A percentile compares a stretch with the other conserved stretches of the same genome.
phyloP scores from a whole-genome alignment of 2,113 vertebrate genomes.

The Vulpes ferrilata region DNA sequence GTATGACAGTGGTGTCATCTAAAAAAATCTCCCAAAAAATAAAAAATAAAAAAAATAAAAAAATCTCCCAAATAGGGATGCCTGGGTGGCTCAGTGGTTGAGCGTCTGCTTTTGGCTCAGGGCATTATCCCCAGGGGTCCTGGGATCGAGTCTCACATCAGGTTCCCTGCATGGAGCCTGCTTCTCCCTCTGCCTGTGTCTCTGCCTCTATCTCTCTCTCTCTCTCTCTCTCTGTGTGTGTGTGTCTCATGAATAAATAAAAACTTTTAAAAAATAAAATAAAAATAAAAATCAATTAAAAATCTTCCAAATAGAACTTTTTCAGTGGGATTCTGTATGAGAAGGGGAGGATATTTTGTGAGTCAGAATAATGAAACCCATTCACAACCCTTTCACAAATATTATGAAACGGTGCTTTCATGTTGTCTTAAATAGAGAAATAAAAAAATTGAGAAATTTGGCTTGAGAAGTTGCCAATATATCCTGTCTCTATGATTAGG shows the following conservation, averaged over 20 bases:
- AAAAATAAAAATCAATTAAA: background rate
- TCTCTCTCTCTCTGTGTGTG: no score
- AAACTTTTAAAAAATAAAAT: no score
- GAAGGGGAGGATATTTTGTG: background rate
- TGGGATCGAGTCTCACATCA: no score
- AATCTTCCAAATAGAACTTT: background rate
- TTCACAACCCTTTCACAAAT: conserved; percentile 5
- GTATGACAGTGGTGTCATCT: background rate
- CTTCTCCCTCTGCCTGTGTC: no score
- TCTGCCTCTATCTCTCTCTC: no score
- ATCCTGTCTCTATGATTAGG: background rate
- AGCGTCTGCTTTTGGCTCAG: no score
- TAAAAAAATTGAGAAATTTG: conserved; percentile 36
- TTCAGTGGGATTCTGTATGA: background rate
- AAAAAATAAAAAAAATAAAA: background rate
- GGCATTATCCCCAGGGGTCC: no score
- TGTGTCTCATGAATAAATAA: no score
- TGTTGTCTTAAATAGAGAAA: background rate
- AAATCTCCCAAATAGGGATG: background rate
- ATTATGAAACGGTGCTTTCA: background rate
- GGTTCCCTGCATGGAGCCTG: no score
- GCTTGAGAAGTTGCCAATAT: background rate
- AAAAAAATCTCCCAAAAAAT: background rate
- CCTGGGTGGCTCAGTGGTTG: no score
- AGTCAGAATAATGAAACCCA: background rate